Evolutionary conservation across 2,888 invertebrate genomes (phyloP), one percentile per base, ranked within the genome.

Genomic region (Hemicrepidius hirtus): DNA sequence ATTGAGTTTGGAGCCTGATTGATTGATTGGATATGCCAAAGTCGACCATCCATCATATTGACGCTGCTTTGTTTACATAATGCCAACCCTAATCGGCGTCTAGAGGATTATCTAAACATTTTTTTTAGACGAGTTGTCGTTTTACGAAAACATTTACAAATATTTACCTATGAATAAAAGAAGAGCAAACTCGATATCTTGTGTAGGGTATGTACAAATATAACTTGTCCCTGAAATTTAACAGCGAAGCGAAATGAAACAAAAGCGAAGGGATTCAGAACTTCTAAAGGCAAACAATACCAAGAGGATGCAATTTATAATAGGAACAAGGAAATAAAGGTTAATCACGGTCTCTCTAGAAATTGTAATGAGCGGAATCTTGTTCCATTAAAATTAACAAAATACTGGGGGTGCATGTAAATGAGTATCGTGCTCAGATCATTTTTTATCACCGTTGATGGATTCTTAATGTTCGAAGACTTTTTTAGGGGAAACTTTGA

Each of bases 41-140:
- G 60, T 60, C 24, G 49, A 32, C 28, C 35, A 68, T 68, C 68
- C 57, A 68, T 68, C 57, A 68, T 59, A 50, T 49, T 40, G 35
- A 60, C 68, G 44, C 68, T 13, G 10, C 35, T 68, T 67, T 68
- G 57, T 60, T 68, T 68, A 50, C 68, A 35, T 57, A 49, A 60
- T 37, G 68, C 35, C 50, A 32, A 20, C 10, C 37, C 32, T 57
- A 57, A 57, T 57, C 53, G 40, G 18, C 20, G 53, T 37, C 32
- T 12, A 6, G 18, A 57, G 57, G 40, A 20, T 37, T 57, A 37
- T 57, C 37, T 57, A 37, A 37, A 57, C 57, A 57, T 20, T 21
- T 37, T 21, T 37, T 57, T 20, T 20, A 46, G 46, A 46, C 46
- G 46, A 46, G 46, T 46, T 46, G 46, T 46, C 41, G n/a, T 16